phyloP scores from a whole-genome alignment of 2,113 vertebrate species.

The Onychostoma macrolepis region DNA sequence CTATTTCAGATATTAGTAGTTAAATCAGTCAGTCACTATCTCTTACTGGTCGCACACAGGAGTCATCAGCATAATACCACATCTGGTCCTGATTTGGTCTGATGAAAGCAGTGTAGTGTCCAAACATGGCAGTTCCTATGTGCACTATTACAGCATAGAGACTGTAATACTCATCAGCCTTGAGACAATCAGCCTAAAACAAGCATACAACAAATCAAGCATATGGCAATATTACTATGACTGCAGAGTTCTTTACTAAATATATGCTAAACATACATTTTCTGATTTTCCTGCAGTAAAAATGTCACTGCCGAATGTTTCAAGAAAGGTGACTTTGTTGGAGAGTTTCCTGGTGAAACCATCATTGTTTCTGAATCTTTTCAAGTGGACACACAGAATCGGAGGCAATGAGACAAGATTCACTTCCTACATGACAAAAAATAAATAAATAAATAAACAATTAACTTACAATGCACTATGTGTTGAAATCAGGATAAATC shows the following conservation, averaged over 20 bases:
- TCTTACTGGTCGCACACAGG: slow-evolving; percentile 48
- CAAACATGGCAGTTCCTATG: slow-evolving; percentile 52
- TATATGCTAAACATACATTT: slow-evolving; percentile 34
- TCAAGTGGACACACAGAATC: slow-evolving; percentile 71
- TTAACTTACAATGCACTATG: background rate
- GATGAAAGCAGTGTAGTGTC: slow-evolving; percentile 74
- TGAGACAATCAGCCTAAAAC: slow-evolving; percentile 25
- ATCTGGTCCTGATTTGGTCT: background rate
- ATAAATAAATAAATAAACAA: slow-evolving; percentile 1
- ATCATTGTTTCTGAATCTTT: slow-evolving; percentile 59
- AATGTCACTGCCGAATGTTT: slow-evolving; percentile 59
- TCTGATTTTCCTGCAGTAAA: background rate
- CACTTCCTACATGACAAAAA: slow-evolving; percentile 58
- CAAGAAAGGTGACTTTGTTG: slow-evolving; percentile 64
- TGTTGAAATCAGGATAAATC: background rate
- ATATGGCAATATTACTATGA: background rate
- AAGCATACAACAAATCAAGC: background rate
- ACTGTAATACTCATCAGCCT: slow-evolving; percentile 63
- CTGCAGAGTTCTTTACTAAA: slow-evolving; percentile 47
- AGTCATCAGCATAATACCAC: slow-evolving; percentile 74
- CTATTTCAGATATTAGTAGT: background rate
- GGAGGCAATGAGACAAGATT: slow-evolving; percentile 65
- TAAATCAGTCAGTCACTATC: background rate
- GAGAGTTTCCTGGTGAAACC: slow-evolving; percentile 59
- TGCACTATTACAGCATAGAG: slow-evolving; percentile 76